These are phyloP conservation scores for Diadumene lineata DNA, from an alignment of 92 coral and sea anemone genomes.

Conservation along the genomic window DNA sequence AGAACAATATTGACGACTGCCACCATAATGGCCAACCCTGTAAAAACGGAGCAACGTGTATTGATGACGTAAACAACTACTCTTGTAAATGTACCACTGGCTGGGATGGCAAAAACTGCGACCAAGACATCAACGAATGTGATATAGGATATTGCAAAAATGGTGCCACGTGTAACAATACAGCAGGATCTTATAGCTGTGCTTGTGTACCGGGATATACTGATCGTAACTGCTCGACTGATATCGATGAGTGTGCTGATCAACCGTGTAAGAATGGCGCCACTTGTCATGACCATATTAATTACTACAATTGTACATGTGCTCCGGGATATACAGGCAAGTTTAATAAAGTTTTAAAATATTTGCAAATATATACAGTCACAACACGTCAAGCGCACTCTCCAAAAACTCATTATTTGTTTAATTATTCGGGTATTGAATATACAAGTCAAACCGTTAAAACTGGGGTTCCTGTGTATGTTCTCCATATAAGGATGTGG, in stretches of 20 bases:
- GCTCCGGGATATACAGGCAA: constrained; percentile 67
- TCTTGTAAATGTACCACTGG: constrained; percentile 57
- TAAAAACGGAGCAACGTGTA: constrained; percentile 59
- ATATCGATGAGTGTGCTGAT: constrained; percentile 64
- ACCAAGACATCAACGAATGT: constrained; percentile 56
- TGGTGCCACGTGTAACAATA: constrained; percentile 67
- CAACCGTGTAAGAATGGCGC: constrained; percentile 66
- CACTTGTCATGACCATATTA: constrained; percentile 63
- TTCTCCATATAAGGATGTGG: too few species aligned
- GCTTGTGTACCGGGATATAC: constrained; percentile 74
- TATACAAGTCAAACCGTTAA: too few species aligned
- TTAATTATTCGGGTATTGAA: too few species aligned
- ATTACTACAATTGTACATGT: constrained; percentile 74
- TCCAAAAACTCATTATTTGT: too few species aligned
- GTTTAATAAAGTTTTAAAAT: background rate
- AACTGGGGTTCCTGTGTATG: too few species aligned
- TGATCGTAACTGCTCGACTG: constrained; percentile 67
- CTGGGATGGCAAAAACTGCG: constrained; percentile 58
- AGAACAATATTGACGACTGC: constrained; percentile 74
- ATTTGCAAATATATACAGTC: background rate
- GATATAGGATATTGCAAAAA: constrained; percentile 68
- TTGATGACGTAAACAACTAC: constrained; percentile 34
- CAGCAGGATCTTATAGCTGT: constrained; percentile 56
- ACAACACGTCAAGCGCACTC: too few species aligned
- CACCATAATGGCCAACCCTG: constrained; percentile 36